Percentiles rank a stretch among this genome's conserved stretches.
phyloP scores from a whole-genome alignment of 2,113 vertebrate genomes.

The Hucho hucho region DNA sequence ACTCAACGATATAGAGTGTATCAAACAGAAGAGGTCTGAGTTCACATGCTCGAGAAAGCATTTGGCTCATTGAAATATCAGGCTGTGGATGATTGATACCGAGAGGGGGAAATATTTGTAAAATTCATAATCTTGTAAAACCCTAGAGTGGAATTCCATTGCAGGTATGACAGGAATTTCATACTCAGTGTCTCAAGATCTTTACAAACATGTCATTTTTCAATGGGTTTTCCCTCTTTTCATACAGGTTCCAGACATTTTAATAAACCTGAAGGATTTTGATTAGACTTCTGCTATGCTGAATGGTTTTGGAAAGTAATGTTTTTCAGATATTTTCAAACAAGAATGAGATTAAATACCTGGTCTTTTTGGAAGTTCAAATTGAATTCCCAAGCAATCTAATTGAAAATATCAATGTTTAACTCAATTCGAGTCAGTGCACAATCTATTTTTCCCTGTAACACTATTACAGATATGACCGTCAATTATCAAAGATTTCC shows the following conservation, averaged over 20 bases:
- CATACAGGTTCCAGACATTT: constrained; percentile 43
- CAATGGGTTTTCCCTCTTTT: constrained; percentile 26
- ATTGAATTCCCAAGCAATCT: constrained; percentile 67
- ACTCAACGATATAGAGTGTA: neutral
- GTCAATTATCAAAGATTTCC: constrained; percentile 44
- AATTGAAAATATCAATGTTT: constrained; percentile 57
- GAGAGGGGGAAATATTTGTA: constrained; percentile 20
- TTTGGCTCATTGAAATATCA: neutral
- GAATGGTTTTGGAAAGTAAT: constrained; percentile 38
- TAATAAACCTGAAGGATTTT: constrained; percentile 61
- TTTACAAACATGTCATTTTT: constrained; percentile 19
- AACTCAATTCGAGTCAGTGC: constrained; percentile 49
- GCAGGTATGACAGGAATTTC: constrained; percentile 1
- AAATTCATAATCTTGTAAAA: constrained; percentile 24
- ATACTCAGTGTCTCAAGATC: constrained; percentile 11
- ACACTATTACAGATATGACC: constrained; percentile 48
- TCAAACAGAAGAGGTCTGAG: neutral
- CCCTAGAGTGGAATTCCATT: constrained; percentile 1
- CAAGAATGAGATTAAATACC: constrained; percentile 49
- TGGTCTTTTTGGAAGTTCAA: constrained; percentile 52
- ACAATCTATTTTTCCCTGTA: constrained; percentile 43
- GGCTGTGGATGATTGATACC: neutral
- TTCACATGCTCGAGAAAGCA: neutral
- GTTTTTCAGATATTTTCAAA: constrained; percentile 53
- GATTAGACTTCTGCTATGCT: constrained; percentile 43